Base-by-base conservation (phyloP, 1,140 invertebrate species). In the Panagrolaimus sp. region DNA sequence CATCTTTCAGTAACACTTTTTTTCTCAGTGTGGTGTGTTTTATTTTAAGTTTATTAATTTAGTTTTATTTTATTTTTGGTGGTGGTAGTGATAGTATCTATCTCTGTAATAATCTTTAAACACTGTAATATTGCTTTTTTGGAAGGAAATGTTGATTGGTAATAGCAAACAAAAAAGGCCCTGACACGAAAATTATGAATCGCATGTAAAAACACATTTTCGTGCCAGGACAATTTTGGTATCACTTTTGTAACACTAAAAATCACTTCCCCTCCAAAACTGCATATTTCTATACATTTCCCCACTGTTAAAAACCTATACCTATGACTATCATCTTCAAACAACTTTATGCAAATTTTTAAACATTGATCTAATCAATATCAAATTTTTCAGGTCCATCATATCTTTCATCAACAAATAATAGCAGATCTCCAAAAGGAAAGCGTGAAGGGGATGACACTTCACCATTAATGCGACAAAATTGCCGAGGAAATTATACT, bases 381-480 rank as follows among this genome's bases (percentile, higher is more conserved):
- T 58, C 10, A 24, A 2, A 58, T 21, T 17, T 52, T 58, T 58
- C 52, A 58, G 52, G 52, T 17, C 52, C 52, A 17, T 58, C 52
- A 58, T 58, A 58, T 21, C 52, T 58, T 12, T 26, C 21, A 21
- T 58, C 52, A 12, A 58, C 52, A n/a, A 58, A 58, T 24, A n/a
- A n/a, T 38, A 58, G 52, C 28, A 12, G 52, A 58, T 58, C 52
- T 58, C 52, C 52, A 2, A 58, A 58, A 14, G 28, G 28, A 26
- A 58, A 58, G 28, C 52, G 52, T 28, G 52, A 58, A 12, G 52
- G 21, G 10, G 52, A 28, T 17, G 52, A 58, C 17, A 58, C 52
- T 28, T 58, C 52, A 12, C 52, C 52, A 4, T n/a, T 58, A 14
- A 58, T 58, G 52, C 15, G 52, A 21, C 52, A 21, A 58, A 58